Conservation (phyloP, 2,113 vertebrate species). For the Sminthopsis crassicaudata region DNA sequence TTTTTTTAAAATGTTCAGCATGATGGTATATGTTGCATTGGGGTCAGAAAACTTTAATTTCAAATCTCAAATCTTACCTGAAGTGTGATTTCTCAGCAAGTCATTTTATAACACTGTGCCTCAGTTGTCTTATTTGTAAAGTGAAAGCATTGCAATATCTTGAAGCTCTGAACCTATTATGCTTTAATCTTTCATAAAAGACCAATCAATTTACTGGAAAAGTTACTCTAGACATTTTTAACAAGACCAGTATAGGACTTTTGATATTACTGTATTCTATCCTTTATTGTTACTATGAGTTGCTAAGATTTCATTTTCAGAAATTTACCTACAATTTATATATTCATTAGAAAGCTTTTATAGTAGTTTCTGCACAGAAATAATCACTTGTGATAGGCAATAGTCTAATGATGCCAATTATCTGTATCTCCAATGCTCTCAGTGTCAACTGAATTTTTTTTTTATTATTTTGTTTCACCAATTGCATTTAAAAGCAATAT, state of each 20-base stretch:
- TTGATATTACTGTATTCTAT: background rate
- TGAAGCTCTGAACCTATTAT: background rate
- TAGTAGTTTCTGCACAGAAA: background rate
- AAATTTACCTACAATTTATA: background rate
- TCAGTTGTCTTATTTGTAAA: background rate
- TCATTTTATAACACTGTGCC: background rate
- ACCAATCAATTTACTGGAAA: background rate
- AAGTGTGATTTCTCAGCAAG: background rate
- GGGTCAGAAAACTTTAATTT: background rate
- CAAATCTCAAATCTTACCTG: background rate
- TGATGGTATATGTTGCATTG: background rate
- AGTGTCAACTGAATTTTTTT: background rate
- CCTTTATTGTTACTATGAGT: background rate
- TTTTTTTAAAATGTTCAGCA: background rate
- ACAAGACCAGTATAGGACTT: background rate
- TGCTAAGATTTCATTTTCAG: background rate
- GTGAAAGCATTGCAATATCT: background rate
- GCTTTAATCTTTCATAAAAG: background rate
- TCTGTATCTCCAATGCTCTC: background rate
- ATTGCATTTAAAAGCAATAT: too few relatives aligned
- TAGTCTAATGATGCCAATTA: background rate
- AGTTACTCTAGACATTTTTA: too few relatives aligned
- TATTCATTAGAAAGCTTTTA: background rate
- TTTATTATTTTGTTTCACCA: too few relatives aligned
- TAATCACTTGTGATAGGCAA: background rate